phyloP scores from a whole-genome alignment of 2,888 invertebrate species.

The Apodemia hepburni region DNA sequence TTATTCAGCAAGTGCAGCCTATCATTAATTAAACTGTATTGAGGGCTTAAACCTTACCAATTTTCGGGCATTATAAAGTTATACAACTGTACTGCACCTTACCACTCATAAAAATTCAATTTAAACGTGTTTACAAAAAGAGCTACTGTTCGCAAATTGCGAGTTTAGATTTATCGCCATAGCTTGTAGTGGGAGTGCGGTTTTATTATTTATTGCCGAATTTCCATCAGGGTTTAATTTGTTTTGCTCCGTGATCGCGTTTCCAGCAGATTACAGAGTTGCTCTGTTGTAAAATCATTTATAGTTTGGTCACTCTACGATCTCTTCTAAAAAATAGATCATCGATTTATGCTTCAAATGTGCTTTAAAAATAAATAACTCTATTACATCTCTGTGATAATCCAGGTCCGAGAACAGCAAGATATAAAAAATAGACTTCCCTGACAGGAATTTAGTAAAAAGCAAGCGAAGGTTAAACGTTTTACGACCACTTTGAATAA shows the following conservation, averaged over 20 bases:
- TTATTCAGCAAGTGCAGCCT: no score
- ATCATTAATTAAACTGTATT: no score
- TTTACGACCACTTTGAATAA: no score
- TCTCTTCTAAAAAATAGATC: not conserved
- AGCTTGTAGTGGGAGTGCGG: constrained; percentile 10
- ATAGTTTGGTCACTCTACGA: constrained; percentile 3
- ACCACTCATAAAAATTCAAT: not conserved
- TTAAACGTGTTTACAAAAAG: not conserved
- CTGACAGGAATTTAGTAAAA: no score
- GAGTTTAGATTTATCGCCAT: constrained; percentile 1
- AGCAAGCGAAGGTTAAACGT: no score
- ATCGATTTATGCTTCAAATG: not conserved
- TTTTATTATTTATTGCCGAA: constrained; percentile 13
- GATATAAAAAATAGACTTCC: no score
- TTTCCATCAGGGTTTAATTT: constrained; percentile 20
- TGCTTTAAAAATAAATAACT: no score
- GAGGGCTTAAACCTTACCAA: no score
- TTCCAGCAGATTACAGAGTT: constrained; percentile 13
- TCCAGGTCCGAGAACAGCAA: no score
- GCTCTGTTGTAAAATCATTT: constrained; percentile 15
- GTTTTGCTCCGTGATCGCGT: constrained; percentile 15
- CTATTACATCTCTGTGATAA: no score
- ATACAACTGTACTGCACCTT: not conserved
- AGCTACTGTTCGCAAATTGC: not conserved
- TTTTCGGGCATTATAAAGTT: no score